Evolutionary conservation across 2,888 invertebrate species (phyloP).

Genomic region (Autographa gamma): DNA sequence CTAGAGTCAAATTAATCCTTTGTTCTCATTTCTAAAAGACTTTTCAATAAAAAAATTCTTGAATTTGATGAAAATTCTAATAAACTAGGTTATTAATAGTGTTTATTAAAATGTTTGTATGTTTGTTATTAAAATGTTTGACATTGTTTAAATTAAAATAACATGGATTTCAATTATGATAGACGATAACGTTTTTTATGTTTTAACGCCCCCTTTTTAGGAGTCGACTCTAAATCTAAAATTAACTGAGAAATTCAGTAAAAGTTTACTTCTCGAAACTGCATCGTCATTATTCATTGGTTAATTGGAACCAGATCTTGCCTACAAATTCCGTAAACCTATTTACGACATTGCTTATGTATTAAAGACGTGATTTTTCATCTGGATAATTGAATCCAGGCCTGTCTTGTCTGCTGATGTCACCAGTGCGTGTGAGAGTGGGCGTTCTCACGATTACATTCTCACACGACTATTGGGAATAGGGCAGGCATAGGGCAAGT

Average conservation of each 20-base stretch:
- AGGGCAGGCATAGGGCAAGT: constrained; percentile 20
- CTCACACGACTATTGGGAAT: constrained; percentile 13
- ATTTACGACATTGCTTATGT: neutral
- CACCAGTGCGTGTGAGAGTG: constrained; percentile 53
- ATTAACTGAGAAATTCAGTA: neutral
- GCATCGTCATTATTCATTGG: neutral
- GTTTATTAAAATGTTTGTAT: too few relatives aligned
- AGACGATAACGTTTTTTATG: too few relatives aligned
- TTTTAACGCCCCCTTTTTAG: too few relatives aligned
- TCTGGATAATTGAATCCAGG: constrained; percentile 52
- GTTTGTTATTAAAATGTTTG: too few relatives aligned
- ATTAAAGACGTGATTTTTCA: constrained; percentile 17
- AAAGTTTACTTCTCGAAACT: neutral
- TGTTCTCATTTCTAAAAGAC: too few relatives aligned
- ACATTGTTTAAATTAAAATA: too few relatives aligned
- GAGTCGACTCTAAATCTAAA: neutral
- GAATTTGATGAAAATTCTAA: too few relatives aligned
- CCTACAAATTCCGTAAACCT: neutral
- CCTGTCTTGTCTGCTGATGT: constrained; percentile 58
- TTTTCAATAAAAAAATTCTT: too few relatives aligned
- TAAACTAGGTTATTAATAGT: too few relatives aligned
- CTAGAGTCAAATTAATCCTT: too few relatives aligned
- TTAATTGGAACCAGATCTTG: neutral
- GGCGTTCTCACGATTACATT: constrained; percentile 31
- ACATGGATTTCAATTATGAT: too few relatives aligned